Evolutionary conservation across 2,113 vertebrate species (phyloP), one percentile per base, ranked within the genome.

Genomic region (Callaeas wilsoni): DNA sequence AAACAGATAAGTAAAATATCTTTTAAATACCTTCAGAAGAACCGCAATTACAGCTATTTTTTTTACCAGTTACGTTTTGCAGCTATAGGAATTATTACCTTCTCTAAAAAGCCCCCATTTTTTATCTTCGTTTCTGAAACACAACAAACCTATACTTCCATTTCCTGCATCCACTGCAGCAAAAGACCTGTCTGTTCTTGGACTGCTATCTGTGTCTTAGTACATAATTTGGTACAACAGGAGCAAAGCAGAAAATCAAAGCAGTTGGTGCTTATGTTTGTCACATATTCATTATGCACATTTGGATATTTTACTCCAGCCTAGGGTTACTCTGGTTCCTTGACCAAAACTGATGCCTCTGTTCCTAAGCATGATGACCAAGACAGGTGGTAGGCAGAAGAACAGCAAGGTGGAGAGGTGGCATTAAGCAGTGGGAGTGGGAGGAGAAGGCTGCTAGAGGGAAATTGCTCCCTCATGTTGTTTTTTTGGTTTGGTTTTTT

Each of bases 341-440:
- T 10, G 6, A 32, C 16, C 37, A 65, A 78, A 87, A 41, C 18
- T 64, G 53, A 21, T 19, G 10, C 35, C 10, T 63, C 68, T 59
- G 49, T 63, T 81, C 29, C 21, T 42, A 6, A 7, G 9, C 5
- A 3, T 33, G 46, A 27, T 17, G 65, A 52, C 27, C 14, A 53
- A 70, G 70, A 29, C 21, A 60, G n/a, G 21, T 0, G 0, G 37
- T 37, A 70, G 57, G 27, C 3, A 10, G n/a, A n/a, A 12, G 16
- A 75, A 29, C 15, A 62, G n/a, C 25, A 32, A 47, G 6, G 17
- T 53, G 2, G 17, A 57, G 27, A 62, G 25, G 4, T 41, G 39
- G 17, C 33, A 33, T 39, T 75, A 33, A 85, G 22, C 22, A n/a
- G 16, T 82, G 47, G 13, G 23, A 67, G 9, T 44, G 19, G 19